Base-by-base conservation (phyloP, 2,888 invertebrate genomes). In the Incurvaria masculella region DNA sequence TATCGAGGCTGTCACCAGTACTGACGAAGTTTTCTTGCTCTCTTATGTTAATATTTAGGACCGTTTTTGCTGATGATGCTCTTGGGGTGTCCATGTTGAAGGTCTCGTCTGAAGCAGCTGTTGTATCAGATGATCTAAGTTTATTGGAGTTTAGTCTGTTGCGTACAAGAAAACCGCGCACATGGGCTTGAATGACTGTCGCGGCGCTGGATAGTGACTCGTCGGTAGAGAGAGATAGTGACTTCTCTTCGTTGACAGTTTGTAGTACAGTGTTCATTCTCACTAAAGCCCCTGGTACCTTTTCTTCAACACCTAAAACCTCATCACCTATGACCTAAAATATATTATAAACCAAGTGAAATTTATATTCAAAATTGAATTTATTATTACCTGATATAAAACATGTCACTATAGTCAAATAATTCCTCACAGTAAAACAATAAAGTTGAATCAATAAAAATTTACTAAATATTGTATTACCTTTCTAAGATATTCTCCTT, bases 131-230 rank as follows among this genome's bases (percentile, higher is more conserved):
- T 27, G 74, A 72, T n/a, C 57, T 53, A 1, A 72, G 70, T 66
- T 72, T 78, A 51, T 69, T 69, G 38, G 66, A 64, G 55, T 71
- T 66, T n/a, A 72, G 56, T 58, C 70, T 72, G 61, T 80, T 82
- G 49, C 86, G 71, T 33, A 83, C 83, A 59, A 87, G 75, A 61
- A 82, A 87, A 2, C 87, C 87, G 51, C 87, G 75, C 42, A 87
- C 83, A 44, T 86, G 84, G 4, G 86, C 84, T 67, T 87, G 87
- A 55, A 87, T 86, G 57, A 81, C 81, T 2, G 82, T 84, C 27
- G 86, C 85, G 17, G 82, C 84, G 60, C 80, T 81, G 19, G 79
- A 79, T 49, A 79, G 56, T 11, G 79, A 79, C 53, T 79, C 79
- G 51, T 79, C 79, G 21, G 76, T 78, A 20, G 79, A 79, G 49